phyloP scores from a whole-genome alignment of 2,888 invertebrate species.

The Erpobdella octoculata region DNA sequence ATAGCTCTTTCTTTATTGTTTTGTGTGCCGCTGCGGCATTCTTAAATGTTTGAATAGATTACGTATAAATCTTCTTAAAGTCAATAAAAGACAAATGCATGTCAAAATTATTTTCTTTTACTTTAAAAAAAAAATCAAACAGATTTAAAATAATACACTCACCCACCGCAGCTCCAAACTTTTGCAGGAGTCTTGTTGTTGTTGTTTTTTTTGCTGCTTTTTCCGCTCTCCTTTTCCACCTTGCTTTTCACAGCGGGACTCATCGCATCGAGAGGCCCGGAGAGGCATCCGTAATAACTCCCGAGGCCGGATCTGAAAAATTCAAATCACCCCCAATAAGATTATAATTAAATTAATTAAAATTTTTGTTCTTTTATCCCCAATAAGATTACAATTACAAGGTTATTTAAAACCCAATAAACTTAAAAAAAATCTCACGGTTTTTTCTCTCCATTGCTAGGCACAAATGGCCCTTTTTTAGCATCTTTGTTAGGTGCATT shows the following conservation, averaged over 20 bases:
- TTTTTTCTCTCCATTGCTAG: constrained; percentile 1
- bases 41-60: neutral
- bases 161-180: neutral
- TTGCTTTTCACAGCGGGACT: neutral
- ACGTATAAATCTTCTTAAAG: neutral
- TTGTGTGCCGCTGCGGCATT: too few relatives aligned
- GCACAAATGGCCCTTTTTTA: neutral
- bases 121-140: neutral
- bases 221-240: neutral
- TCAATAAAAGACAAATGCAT: neutral
- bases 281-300: constrained; percentile 18
- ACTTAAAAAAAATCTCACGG: neutral
- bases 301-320: neutral
- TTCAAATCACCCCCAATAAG: too few relatives aligned
- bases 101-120: neutral
- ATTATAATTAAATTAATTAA: too few relatives aligned
- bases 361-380: too few relatives aligned
- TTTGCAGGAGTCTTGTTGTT: neutral
- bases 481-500: neutral
- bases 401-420: neutral
- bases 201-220: neutral
- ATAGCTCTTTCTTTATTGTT: too few relatives aligned
- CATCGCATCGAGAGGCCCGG: neutral
- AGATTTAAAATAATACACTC: neutral
- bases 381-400: too few relatives aligned